phyloP scores from a whole-genome alignment of 2,797 vertebrate genomes.

The Centropyge bicolor region DNA sequence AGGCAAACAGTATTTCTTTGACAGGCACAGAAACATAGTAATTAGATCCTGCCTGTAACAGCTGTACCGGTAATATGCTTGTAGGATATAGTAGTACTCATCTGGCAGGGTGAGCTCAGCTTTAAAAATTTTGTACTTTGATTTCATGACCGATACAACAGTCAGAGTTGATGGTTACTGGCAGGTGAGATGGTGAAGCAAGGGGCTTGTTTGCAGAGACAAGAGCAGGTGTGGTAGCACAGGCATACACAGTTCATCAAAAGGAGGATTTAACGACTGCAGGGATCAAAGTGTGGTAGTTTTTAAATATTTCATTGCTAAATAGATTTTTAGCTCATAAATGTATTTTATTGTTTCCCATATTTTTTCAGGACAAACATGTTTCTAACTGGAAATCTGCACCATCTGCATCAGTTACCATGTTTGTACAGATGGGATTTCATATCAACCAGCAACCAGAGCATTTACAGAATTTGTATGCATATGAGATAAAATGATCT shows the following conservation, averaged over 20 bases:
- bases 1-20: slow-evolving; percentile 73
- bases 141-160: slow-evolving; percentile 20
- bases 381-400: neutral
- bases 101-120: slow-evolving; percentile 39
- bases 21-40: slow-evolving; percentile 78
- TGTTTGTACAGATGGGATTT: slow-evolving; percentile 33
- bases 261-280: slow-evolving; percentile 38
- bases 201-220: slow-evolving; percentile 63
- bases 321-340: slow-evolving; percentile 34
- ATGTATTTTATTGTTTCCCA: slow-evolving; percentile 21
- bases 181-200: slow-evolving; percentile 24
- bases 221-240: slow-evolving; percentile 36
- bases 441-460: neutral
- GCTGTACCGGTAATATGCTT: slow-evolving; percentile 74
- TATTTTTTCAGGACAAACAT: slow-evolving; percentile 20
- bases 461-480: neutral
- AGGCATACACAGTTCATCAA: slow-evolving; percentile 32
- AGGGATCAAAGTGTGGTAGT: slow-evolving; percentile 42
- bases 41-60: slow-evolving; percentile 79
- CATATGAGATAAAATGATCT: neutral
- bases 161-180: slow-evolving; percentile 11
- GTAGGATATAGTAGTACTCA: slow-evolving; percentile 53
- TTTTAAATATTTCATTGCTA: slow-evolving; percentile 14
- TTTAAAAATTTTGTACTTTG: slow-evolving; percentile 62
- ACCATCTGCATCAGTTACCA: neutral